Conservation (phyloP, 2,797 vertebrate species). For the Glossophaga mutica region DNA sequence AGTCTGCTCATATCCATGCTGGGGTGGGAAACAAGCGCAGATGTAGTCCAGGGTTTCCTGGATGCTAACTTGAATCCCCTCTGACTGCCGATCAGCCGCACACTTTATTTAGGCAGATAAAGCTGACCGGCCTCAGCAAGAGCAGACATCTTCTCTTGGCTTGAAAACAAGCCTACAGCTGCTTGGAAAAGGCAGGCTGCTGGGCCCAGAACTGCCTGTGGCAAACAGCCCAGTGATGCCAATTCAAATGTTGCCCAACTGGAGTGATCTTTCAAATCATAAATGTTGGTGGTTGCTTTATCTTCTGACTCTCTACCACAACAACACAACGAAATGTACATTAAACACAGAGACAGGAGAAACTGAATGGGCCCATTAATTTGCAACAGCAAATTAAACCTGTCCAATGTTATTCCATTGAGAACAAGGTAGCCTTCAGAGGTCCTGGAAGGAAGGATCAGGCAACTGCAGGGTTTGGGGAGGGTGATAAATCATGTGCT, state of each 20-base stretch:
- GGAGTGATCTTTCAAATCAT: background rate
- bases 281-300: background rate
- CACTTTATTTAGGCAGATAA: background rate
- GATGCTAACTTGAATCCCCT: background rate
- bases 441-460: too few relatives aligned
- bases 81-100: background rate
- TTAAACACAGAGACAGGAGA: background rate
- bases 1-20: background rate
- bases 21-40: background rate
- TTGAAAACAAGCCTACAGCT: slow-evolving; percentile 27
- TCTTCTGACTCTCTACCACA: background rate
- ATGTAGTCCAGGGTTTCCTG: background rate
- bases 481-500: background rate
- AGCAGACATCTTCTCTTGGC: background rate
- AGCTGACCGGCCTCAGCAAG: background rate
- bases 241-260: background rate
- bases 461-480: background rate
- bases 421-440: too few relatives aligned
- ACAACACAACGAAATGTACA: background rate
- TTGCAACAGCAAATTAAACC: background rate
- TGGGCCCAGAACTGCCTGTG: background rate
- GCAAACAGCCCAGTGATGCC: background rate
- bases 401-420: background rate
- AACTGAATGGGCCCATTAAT: background rate
- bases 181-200: background rate